A percentile compares a stretch with the other conserved stretches of the same genome.
These are phyloP conservation scores for Leptinotarsa haldemani DNA, from an alignment of 2,888 invertebrate species.

Conservation along the genomic window DNA sequence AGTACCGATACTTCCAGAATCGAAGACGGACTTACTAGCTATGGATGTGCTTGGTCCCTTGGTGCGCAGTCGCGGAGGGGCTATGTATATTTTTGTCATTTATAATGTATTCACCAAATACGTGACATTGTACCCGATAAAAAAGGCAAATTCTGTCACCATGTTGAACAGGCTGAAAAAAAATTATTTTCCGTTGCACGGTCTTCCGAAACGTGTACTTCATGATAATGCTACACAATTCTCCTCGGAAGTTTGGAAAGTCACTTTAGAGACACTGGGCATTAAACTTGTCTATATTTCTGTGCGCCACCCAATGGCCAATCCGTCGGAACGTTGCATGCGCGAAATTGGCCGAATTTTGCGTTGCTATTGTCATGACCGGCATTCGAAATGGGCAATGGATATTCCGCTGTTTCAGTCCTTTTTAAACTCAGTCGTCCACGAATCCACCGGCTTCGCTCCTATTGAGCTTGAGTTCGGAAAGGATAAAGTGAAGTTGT, in stretches of 20 bases:
- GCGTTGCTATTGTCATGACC: too few species aligned
- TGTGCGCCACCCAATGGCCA: background rate
- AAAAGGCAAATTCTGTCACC: constrained; percentile 23
- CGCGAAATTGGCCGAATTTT: too few species aligned
- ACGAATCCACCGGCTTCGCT: too few species aligned
- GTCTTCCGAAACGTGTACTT: constrained; percentile 41
- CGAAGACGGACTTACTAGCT: background rate
- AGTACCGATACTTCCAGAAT: background rate
- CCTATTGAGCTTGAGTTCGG: too few species aligned
- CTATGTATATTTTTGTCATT: constrained; percentile 19
- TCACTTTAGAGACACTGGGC: background rate
- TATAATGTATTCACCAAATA: constrained; percentile 27
- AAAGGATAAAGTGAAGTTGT: too few species aligned
- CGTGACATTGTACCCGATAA: constrained; percentile 23
- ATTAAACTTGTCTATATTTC: constrained; percentile 4
- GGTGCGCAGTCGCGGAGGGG: constrained; percentile 19
- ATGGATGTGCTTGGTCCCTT: constrained; percentile 13
- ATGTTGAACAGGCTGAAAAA: constrained; percentile 21
- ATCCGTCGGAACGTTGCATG: background rate
- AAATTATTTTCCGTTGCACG: constrained; percentile 30
- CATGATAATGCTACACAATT: constrained; percentile 47
- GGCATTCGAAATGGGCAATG: too few species aligned
- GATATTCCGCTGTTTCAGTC: too few species aligned
- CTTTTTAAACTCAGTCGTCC: too few species aligned
- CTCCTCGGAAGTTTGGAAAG: background rate